phyloP scores from a whole-genome alignment of 2,797 vertebrate species.

The Limnodromus scolopaceus region DNA sequence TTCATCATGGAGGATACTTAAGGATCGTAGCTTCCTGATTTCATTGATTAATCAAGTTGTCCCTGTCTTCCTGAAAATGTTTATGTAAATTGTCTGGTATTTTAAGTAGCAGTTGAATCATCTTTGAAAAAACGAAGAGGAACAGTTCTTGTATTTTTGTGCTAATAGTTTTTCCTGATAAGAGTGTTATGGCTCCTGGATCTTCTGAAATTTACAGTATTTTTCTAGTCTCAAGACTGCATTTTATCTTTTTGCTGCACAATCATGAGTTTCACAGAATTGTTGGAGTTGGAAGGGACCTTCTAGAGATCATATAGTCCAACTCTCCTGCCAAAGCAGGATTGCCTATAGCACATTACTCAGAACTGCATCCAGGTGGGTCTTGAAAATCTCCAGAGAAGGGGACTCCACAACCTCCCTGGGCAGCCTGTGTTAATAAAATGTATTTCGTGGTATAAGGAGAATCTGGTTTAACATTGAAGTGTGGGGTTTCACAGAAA shows the following conservation, averaged over 20 bases:
- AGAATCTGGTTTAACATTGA: neutral
- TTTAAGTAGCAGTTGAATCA: neutral
- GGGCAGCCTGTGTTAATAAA: neutral
- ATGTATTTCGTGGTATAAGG: neutral
- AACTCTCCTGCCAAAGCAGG: too few species aligned
- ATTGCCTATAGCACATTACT: too few species aligned
- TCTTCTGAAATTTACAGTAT: neutral
- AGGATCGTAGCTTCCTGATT: neutral
- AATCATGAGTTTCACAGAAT: neutral
- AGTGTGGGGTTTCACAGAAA: neutral
- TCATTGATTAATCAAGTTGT: neutral
- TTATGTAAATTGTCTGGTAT: neutral
- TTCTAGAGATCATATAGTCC: too few species aligned
- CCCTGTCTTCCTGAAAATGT: neutral
- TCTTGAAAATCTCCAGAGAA: too few species aligned
- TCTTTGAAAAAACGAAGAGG: neutral
- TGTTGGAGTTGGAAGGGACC: too few species aligned
- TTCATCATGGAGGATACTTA: neutral
- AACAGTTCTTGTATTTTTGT: neutral
- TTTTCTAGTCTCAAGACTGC: neutral
- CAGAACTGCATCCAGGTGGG: too few species aligned
- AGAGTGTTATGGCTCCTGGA: neutral
- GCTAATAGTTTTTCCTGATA: neutral
- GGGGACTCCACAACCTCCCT: too few species aligned
- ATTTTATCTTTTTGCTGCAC: neutral